Evolutionary conservation across 2,888 invertebrate genomes (phyloP), one percentile per base, ranked within the genome.

Genomic region (Lysandra coridon): DNA sequence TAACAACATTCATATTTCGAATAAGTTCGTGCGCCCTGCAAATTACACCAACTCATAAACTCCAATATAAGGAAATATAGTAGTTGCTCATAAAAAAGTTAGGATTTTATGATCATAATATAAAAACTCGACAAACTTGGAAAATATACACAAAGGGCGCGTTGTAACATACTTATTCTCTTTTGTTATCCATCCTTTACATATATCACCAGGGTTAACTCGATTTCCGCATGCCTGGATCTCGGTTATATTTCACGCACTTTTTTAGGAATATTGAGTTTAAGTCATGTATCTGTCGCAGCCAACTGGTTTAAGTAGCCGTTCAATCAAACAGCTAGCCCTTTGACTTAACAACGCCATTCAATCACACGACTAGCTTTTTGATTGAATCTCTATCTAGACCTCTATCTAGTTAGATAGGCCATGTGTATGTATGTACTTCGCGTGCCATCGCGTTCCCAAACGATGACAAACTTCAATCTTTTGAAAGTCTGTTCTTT

Each of bases 41-140:
- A 12, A 30, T 64, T 30, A 64, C 12, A 30, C 7, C 30, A 64
- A 64, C 12, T 23, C 30, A 69, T 69, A 33, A 33, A 17, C 14
- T 69, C 69, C 69, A 69, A 69, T 69, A 17, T 69, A 69, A 33
- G 69, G 14, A 69, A 33, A 69, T 33, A 69, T 17, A 33, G 33
- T 69, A 69, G 69, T 37, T 69, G 14, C 33, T 69, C 69, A 69
- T 69, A 37, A 69, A 33, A 69, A 69, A 69, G 69, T 69, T 69
- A 33, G 33, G 10, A 10, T 64, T 64, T 64, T 64, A 64, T 64
- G 30, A 64, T 64, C 64, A 64, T 64, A 64, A 64, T 64, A 64
- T 30, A 64, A 64, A 64, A 64, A 64, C 64, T 64, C 64, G 23
- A 30, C 64, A 64, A 64, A 64, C 30, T 64, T 30, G n/a, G 30